Conservation (phyloP, 2,797 vertebrate genomes). For the Acanthornis magna region DNA sequence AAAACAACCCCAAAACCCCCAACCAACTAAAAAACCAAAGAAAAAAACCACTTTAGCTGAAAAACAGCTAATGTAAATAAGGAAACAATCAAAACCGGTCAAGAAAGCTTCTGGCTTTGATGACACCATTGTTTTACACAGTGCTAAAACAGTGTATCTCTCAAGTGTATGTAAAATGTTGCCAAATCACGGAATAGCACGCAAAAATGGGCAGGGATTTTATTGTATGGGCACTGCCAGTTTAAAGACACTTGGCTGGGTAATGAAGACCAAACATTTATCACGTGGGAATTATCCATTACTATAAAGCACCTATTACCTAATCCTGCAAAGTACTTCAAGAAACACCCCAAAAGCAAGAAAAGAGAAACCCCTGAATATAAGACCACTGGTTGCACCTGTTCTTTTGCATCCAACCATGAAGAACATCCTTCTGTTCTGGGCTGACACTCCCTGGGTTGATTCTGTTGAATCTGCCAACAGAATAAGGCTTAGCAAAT, state of each 20-base stretch:
- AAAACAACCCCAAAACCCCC: too few relatives aligned
- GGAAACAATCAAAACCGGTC: not conserved
- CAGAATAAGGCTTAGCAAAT: not conserved
- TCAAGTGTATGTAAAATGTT: not conserved
- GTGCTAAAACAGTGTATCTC: not conserved
- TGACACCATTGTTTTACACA: not conserved
- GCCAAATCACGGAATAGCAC: not conserved
- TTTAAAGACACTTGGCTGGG: not conserved
- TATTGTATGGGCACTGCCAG: not conserved
- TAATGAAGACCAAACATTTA: not conserved
- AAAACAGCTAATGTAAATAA: not conserved
- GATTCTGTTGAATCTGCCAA: not conserved
- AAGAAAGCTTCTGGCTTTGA: not conserved
- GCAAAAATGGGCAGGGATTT: not conserved
- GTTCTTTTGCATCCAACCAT: not conserved
- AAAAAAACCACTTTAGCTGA: not conserved
- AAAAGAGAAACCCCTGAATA: not conserved
- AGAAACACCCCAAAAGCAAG: not conserved
- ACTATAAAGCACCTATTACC: not conserved
- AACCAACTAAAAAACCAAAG: not conserved
- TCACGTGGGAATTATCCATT: not conserved
- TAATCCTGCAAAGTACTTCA: not conserved
- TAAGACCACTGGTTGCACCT: not conserved
- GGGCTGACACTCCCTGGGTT: not conserved
- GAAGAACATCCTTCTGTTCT: not conserved